phyloP scores from a whole-genome alignment of 2,113 vertebrate species.

The Laticauda laticaudata region DNA sequence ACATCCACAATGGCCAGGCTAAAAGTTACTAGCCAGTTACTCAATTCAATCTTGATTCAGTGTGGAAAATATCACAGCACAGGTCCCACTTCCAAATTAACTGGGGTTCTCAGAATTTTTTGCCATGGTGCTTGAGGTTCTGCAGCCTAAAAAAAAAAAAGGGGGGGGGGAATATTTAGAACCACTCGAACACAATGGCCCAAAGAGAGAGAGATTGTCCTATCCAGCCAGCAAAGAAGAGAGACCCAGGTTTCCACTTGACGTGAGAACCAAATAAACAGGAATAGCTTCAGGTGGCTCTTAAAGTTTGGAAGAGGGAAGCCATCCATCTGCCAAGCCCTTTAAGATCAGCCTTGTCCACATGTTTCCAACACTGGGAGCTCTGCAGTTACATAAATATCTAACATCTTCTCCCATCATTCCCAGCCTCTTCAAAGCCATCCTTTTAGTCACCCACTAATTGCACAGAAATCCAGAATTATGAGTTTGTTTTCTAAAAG shows the following conservation, averaged over 20 bases:
- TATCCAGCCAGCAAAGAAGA: background rate
- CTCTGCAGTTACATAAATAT: fast-evolving
- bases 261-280: conserved; percentile 3
- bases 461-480: background rate
- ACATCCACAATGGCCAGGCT: too few relatives aligned
- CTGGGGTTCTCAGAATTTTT: background rate
- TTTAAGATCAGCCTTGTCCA: background rate
- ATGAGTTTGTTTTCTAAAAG: background rate
- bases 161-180: background rate
- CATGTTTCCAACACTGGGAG: too few relatives aligned
- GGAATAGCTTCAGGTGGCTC: too few relatives aligned
- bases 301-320: background rate
- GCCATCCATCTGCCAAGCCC: background rate
- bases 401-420: too few relatives aligned
- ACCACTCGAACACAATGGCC: background rate
- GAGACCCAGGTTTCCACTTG: background rate
- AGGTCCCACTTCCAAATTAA: background rate
- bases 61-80: background rate
- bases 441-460: background rate
- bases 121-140: background rate
- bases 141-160: background rate
- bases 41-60: background rate
- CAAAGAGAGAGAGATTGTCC: background rate
- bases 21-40: background rate
- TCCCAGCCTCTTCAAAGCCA: background rate